These are phyloP conservation scores for Nylanderia fulva DNA, from an alignment of 1,140 invertebrate species.

Conservation along the genomic window DNA sequence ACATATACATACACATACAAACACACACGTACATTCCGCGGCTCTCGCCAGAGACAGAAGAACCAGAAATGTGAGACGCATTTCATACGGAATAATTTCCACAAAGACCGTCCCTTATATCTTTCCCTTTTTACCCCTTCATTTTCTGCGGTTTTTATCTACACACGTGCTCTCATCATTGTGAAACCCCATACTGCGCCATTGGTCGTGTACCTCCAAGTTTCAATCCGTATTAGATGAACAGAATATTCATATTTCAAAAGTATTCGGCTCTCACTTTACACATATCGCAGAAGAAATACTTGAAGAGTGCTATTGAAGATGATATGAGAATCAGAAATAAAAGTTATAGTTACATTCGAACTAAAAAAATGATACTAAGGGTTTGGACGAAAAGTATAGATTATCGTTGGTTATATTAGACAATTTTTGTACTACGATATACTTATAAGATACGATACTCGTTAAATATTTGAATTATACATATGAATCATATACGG, in stretches of 20 bases:
- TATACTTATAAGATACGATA: background rate
- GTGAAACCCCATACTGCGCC: constrained; percentile 56
- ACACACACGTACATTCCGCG: constrained; percentile 13
- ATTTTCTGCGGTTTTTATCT: constrained; percentile 47
- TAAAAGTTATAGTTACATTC: background rate
- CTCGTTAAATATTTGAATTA: background rate
- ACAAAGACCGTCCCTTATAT: constrained; percentile 58
- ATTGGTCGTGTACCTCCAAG: constrained; percentile 22
- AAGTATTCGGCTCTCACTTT: background rate
- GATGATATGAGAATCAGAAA: background rate
- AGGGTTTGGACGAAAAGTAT: background rate
- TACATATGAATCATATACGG: background rate
- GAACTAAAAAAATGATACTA: background rate
- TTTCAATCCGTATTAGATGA: constrained; percentile 32
- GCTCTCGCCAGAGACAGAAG: constrained; percentile 38
- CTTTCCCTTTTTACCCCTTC: constrained; percentile 11
- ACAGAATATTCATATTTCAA: constrained; percentile 45
- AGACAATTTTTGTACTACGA: background rate
- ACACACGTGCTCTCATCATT: constrained; percentile 60
- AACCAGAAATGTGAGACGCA: constrained; percentile 70
- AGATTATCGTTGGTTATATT: background rate
- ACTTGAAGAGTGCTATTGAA: background rate
- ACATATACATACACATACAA: background rate
- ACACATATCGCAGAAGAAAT: background rate
- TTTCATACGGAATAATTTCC: constrained; percentile 70